Evolutionary conservation across 2,797 vertebrate genomes (phyloP), one percentile per base, ranked within the genome.

Genomic region (Eleutherodactylus coqui): DNA sequence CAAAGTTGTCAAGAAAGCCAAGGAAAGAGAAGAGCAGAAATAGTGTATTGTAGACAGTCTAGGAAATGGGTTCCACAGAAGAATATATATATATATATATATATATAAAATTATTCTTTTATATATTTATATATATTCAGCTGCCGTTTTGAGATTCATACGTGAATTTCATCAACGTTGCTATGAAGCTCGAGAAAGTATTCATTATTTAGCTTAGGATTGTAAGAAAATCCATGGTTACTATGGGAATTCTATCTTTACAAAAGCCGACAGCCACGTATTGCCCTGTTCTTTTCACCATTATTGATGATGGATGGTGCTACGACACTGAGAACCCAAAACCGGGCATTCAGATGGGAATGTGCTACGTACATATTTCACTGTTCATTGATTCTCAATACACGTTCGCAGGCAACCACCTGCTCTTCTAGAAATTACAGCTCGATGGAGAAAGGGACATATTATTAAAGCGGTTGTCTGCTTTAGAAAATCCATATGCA

Each of bases 311-410:
- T n/a, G 21, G 38, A 43, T n/a, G 19, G 16, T 70, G 36, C 36
- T 41, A 13, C 11, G 9, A 72, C 69, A 72, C 34, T n/a, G 5
- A n/a, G 41, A 27, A 73, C 41, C 69, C 38, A 43, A 73, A 73
- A 27, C 10, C 69, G 45, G 38, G 38, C 38, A 6, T 43, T 73
- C 5, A 27, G 69, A 73, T 45, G 69, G n/a, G 69, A 73, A 73
- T 14, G n/a, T 11, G 6, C 38, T 27, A 45, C 41, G 45, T 43
- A 73, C 41, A 73, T 43, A 73, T 45, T 73, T 73, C 13, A 73
- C 69, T 45, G 69, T 27, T n/a, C 69, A 45, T 45, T 73, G 69
- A 73, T 43, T 45, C 69, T 73, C 69, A 73, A 73, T 73, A 73
- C 69, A 73, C 38, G 10, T 45, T 27, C 38, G 45, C 69, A 73